These are phyloP conservation scores for Hirtodrosophila cameraria DNA, from an alignment of 2,888 invertebrate species.

Conservation along the genomic window DNA sequence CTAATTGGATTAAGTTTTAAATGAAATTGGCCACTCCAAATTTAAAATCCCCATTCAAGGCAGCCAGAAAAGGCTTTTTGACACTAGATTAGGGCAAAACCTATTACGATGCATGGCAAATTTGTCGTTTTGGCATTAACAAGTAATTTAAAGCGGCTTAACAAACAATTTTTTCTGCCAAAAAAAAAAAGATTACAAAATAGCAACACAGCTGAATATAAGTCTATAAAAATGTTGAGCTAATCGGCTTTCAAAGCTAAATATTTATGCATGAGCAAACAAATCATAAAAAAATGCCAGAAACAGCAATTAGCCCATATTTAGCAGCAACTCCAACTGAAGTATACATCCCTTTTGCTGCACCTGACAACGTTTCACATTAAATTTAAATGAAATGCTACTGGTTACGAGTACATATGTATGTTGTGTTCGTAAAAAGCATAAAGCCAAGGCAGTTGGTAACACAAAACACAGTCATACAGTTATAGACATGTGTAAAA, in stretches of 20 bases:
- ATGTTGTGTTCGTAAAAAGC: slow-evolving; percentile 20
- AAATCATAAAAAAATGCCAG: slow-evolving; percentile 11
- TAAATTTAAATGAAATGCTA: slow-evolving; percentile 42
- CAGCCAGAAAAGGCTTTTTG: slow-evolving; percentile 53
- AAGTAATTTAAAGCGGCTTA: slow-evolving; percentile 68
- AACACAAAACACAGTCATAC: slow-evolving; percentile 14
- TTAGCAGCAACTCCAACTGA: not conserved
- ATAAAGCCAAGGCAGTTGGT: slow-evolving; percentile 18
- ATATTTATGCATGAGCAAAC: slow-evolving; percentile 5
- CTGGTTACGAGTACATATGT: slow-evolving; percentile 14
- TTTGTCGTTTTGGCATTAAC: slow-evolving; percentile 58
- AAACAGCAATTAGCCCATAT: slow-evolving; percentile 40
- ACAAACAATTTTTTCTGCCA: slow-evolving; percentile 56
- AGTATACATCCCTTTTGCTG: slow-evolving; percentile 2
- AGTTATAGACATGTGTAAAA: slow-evolving; percentile 42
- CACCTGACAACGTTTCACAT: slow-evolving; percentile 31
- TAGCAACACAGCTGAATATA: slow-evolving; percentile 20
- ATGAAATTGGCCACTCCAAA: slow-evolving; percentile 31
- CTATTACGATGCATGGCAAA: slow-evolving; percentile 37
- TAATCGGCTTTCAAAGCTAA: slow-evolving; percentile 40
- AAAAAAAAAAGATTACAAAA: slow-evolving; percentile 46
- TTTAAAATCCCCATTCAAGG: slow-evolving; percentile 27
- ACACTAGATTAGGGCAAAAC: slow-evolving; percentile 20
- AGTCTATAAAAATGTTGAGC: not conserved
- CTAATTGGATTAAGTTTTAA: slow-evolving; percentile 49